These are phyloP conservation scores for Caerostris darwini DNA, from an alignment of 1,140 invertebrate genomes.

Conservation along the genomic window DNA sequence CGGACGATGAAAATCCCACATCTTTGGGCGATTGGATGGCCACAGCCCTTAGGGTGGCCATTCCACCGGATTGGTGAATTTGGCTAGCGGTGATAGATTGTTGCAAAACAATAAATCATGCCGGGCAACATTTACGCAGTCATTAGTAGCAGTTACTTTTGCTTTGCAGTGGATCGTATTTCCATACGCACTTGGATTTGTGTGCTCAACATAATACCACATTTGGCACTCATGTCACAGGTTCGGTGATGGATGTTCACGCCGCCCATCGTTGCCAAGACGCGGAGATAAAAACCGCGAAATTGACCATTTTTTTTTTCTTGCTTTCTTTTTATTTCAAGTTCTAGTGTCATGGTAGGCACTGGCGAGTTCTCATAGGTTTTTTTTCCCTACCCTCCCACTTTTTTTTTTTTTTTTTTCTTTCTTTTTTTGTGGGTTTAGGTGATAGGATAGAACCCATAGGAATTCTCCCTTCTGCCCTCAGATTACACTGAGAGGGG, in stretches of 20 bases:
- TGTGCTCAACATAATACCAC: slow-evolving; percentile 18
- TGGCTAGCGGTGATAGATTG: slow-evolving; percentile 62
- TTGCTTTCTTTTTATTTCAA: background rate
- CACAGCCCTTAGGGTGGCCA: background rate
- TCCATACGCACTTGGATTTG: slow-evolving; percentile 31
- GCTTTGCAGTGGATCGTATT: slow-evolving; percentile 41
- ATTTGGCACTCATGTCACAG: slow-evolving; percentile 34
- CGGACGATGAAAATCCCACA: slow-evolving; percentile 23
- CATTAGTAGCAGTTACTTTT: slow-evolving; percentile 67
- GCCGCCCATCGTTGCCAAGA: slow-evolving; percentile 50
- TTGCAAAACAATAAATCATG: slow-evolving; percentile 55
- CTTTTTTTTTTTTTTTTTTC: background rate
- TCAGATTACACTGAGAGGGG: background rate
- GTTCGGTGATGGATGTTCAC: slow-evolving; percentile 55
- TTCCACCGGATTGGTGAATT: slow-evolving; percentile 6
- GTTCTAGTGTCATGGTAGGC: background rate
- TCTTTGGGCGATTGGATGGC: background rate
- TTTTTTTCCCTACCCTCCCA: background rate
- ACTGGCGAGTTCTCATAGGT: background rate
- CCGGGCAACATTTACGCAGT: slow-evolving; percentile 38
- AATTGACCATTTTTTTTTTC: slow-evolving; percentile 29
- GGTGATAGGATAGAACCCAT: background rate
- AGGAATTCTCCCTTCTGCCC: background rate
- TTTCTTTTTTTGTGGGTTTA: background rate
- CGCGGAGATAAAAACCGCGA: slow-evolving; percentile 47